These are phyloP conservation scores for Oophaga sylvatica DNA, from an alignment of 2,797 vertebrate species.

Conservation along the genomic window DNA sequence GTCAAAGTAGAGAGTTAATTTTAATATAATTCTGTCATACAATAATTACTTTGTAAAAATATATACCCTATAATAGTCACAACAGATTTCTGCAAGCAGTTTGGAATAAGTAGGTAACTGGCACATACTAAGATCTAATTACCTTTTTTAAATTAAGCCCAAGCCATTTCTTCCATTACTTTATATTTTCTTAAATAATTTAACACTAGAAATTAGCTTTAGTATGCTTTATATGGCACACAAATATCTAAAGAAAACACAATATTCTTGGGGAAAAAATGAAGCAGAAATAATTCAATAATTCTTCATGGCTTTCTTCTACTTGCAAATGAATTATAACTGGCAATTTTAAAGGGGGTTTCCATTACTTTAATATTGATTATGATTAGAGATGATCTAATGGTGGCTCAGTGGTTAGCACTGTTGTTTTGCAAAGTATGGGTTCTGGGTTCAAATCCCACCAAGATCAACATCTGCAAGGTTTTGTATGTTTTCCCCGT, in stretches of 20 bases:
- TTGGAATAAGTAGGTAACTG: not conserved
- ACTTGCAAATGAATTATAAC: not conserved
- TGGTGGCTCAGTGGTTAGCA: no score
- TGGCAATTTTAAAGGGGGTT: not conserved
- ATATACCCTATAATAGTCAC: not conserved
- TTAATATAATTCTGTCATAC: not conserved
- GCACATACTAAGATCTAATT: conserved; percentile 5
- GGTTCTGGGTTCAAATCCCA: no score
- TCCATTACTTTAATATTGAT: no score
- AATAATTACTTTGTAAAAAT: not conserved
- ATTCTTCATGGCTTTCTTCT: not conserved
- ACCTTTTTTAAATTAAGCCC: conserved; percentile 10
- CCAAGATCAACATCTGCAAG: no score
- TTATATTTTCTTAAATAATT: conserved; percentile 26
- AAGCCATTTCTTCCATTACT: not conserved
- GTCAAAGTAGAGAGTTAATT: not conserved
- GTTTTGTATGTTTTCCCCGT: no score
- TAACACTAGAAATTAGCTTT: conserved; percentile 15
- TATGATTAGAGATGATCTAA: no score
- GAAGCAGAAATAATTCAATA: not conserved
- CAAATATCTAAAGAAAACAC: not conserved
- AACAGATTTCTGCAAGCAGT: not conserved
- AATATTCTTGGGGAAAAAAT: not conserved
- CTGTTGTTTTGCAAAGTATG: no score
- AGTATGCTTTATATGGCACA: not conserved